These are phyloP conservation scores for Manduca sexta DNA, from an alignment of 1,140 invertebrate species.

Conservation along the genomic window DNA sequence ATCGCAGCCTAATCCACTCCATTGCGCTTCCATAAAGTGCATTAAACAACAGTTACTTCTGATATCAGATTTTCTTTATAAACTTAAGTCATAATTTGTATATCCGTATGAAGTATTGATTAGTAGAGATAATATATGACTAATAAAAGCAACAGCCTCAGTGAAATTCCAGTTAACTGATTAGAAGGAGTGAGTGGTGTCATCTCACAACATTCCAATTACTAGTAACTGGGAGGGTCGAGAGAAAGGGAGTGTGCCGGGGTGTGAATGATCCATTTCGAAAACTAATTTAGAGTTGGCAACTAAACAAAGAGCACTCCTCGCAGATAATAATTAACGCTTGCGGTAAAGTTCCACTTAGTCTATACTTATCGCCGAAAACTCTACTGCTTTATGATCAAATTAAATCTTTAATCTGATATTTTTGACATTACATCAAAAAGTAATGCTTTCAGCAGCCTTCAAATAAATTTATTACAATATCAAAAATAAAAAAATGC, in stretches of 20 bases:
- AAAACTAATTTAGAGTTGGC: constrained; percentile 74
- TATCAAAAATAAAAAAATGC: no score
- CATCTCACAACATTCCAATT: constrained; percentile 72
- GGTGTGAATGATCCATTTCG: constrained; percentile 72
- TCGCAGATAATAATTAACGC: constrained; percentile 73
- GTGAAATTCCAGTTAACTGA: constrained; percentile 67
- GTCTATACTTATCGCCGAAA: constrained; percentile 52
- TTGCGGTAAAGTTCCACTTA: constrained; percentile 71
- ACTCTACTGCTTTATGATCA: constrained; percentile 47
- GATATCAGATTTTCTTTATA: not conserved
- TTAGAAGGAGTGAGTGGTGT: constrained; percentile 67
- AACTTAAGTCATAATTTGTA: not conserved
- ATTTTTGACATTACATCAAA: not conserved
- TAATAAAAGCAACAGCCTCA: constrained; percentile 49
- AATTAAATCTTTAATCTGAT: constrained; percentile 53
- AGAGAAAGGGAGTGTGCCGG: constrained; percentile 36
- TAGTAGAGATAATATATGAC: constrained; percentile 20
- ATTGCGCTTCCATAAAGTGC: not conserved
- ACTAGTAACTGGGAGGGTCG: constrained; percentile 36
- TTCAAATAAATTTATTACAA: no score
- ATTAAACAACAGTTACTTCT: not conserved
- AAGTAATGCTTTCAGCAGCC: no score
- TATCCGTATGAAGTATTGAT: no score
- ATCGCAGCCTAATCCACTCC: no score
- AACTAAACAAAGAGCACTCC: constrained; percentile 73